Base-by-base conservation (phyloP, 2,797 vertebrate species). In the Schizothorax lantsangensis region DNA sequence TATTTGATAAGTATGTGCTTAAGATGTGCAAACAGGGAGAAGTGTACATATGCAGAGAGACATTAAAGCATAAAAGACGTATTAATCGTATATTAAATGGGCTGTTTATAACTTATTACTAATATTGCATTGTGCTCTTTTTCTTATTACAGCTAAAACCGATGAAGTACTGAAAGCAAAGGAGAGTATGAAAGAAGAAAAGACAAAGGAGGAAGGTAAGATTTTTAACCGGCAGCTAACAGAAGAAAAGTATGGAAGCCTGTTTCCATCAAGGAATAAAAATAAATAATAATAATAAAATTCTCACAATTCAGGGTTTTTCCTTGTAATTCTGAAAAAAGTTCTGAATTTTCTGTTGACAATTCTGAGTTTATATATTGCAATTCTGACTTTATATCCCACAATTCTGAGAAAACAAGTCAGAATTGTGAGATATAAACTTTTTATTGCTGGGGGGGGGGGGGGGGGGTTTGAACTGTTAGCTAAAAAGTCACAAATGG, bases 111-210 rank as follows among this genome's bases (percentile, higher is more conserved):
- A 74, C 17, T 33, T 74, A 40, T 45, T 33, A 62, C 38, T 38
- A 71, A 69, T 36, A 52, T 38, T 87, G 9, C 2, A 66, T 3
- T 71, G 6, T 72, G 14, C 3, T 90, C 91, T 69, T 89, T 14
- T 88, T 69, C 85, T 90, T 85, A 43, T 88, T 85, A 14, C 91
- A 99, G 98, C 97, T 54, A 98, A 98, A 94, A 98, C 97, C 10
- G 98, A 98, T 49, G 97, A 99, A 94, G 97, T 94, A 0, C 88
- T 99, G 88, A 97, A 96, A 92, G 97, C 97, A 88, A 99, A 97
- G 93, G 96, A 97, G 90, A 97, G 95, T 91, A 96, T 95, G 90
- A 97, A 98, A 85, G 97, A 98, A 82, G 97, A 97, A 4, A 96
- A 93, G 88, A 97, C 95, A 92, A 95, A 96, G 88, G 96, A 97